Evolutionary conservation across 2,888 invertebrate species (phyloP).

Genomic region (Lycaena phlaeas): DNA sequence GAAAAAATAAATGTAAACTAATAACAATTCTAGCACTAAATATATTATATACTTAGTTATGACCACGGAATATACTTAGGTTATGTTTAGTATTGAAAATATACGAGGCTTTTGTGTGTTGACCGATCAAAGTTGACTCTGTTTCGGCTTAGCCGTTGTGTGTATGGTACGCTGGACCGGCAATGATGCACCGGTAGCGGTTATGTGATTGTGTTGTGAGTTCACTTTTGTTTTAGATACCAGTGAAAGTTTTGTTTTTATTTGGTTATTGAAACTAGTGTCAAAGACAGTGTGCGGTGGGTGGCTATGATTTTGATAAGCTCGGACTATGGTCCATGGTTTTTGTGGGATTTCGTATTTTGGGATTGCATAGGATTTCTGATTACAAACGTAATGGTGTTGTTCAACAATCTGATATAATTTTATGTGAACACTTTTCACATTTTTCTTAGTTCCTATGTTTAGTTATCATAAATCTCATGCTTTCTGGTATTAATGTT

Average conservation of each 20-base stretch:
- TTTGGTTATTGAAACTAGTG: slow-evolving; percentile 2
- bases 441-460: no score
- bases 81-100: slow-evolving; percentile 17
- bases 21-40: slow-evolving; percentile 30
- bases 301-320: no score
- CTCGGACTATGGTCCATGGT: no score
- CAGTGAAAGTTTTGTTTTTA: slow-evolving; percentile 12
- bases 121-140: slow-evolving; percentile 16
- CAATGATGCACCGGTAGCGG: slow-evolving; percentile 8
- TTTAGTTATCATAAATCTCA: no score
- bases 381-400: no score
- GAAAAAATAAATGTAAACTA: slow-evolving; percentile 34
- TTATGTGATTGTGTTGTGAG: slow-evolving; percentile 9
- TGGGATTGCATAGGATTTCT: no score
- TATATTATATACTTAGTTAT: slow-evolving; percentile 8
- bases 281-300: no score
- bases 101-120: slow-evolving; percentile 16
- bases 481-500: no score
- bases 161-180: slow-evolving; percentile 16
- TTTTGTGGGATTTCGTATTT: no score
- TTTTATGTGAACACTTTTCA: no score
- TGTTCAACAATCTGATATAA: no score
- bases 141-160: slow-evolving; percentile 18
- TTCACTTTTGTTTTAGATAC: slow-evolving; percentile 13
- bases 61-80: slow-evolving; percentile 1